Evolutionary conservation across 2,113 vertebrate genomes (phyloP).

Genomic region (Sylvia atricapilla): DNA sequence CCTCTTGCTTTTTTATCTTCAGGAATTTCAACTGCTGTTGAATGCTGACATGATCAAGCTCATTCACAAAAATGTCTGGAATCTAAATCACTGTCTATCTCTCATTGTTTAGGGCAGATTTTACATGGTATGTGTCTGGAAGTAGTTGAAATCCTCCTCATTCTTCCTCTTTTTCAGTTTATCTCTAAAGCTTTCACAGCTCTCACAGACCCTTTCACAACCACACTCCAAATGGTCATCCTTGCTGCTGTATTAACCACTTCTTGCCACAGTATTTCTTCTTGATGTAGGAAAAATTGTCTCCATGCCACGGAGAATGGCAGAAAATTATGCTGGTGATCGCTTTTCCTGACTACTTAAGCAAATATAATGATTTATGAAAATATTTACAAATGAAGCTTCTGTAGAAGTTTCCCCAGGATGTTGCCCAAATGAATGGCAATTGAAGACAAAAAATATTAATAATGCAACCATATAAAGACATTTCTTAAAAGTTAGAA

Average conservation of each 20-base stretch:
- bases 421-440: neutral
- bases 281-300: neutral
- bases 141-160: neutral
- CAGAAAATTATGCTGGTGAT: neutral
- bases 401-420: neutral
- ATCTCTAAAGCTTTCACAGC: neutral
- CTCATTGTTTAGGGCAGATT: neutral
- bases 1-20: neutral
- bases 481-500: neutral
- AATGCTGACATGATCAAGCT: neutral
- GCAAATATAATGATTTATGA: neutral
- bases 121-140: neutral
- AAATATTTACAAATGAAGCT: neutral
- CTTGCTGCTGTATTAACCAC: neutral
- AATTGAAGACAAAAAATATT: neutral
- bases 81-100: neutral
- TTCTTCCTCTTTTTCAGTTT: neutral
- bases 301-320: neutral
- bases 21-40: neutral
- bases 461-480: neutral
- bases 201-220: neutral
- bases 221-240: neutral
- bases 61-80: neutral
- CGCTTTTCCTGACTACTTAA: neutral
- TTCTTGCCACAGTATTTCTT: neutral